Conservation (phyloP, 2,888 invertebrate genomes). For the Drosophila quinaria region DNA sequence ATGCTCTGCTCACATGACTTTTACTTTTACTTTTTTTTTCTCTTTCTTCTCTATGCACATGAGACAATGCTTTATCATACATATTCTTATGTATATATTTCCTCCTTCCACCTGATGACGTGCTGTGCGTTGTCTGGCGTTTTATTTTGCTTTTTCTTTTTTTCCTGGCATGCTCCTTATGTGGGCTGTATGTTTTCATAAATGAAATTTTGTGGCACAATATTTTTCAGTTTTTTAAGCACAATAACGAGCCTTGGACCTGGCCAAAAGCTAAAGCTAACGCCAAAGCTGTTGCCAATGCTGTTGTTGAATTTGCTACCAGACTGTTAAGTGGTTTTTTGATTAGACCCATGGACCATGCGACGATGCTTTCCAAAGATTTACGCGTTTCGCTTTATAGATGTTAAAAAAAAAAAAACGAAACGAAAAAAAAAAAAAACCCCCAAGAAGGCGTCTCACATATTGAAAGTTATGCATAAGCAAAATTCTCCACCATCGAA, state of each 20-base stretch:
- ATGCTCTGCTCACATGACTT: slow-evolving; percentile 53
- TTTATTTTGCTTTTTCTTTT: slow-evolving; percentile 3
- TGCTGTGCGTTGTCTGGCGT: slow-evolving; percentile 29
- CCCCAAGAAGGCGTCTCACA: neutral
- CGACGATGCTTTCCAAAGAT: slow-evolving; percentile 39
- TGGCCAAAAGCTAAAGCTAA: slow-evolving; percentile 10
- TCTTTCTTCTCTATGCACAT: slow-evolving; percentile 64
- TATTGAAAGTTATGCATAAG: slow-evolving; percentile 54
- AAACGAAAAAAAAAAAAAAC: neutral
- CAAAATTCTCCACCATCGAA: slow-evolving; percentile 7
- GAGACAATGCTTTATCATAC: slow-evolving; percentile 68
- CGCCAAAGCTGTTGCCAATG: slow-evolving; percentile 11
- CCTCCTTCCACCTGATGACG: slow-evolving; percentile 15
- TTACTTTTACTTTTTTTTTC: slow-evolving; percentile 32
- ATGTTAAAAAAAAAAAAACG: slow-evolving; percentile 43
- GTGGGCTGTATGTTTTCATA: slow-evolving; percentile 54
- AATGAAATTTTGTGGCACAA: slow-evolving; percentile 74
- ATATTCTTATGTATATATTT: slow-evolving; percentile 8
- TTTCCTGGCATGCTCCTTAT: slow-evolving; percentile 7
- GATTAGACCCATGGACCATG: slow-evolving; percentile 66
- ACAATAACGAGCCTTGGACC: slow-evolving; percentile 34
- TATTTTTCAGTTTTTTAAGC: slow-evolving; percentile 67
- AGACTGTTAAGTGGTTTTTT: slow-evolving; percentile 77
- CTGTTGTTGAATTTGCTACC: slow-evolving; percentile 22
- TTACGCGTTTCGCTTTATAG: slow-evolving; percentile 54